Conservation (phyloP, 2,113 vertebrate genomes). For the Carassius auratus region DNA sequence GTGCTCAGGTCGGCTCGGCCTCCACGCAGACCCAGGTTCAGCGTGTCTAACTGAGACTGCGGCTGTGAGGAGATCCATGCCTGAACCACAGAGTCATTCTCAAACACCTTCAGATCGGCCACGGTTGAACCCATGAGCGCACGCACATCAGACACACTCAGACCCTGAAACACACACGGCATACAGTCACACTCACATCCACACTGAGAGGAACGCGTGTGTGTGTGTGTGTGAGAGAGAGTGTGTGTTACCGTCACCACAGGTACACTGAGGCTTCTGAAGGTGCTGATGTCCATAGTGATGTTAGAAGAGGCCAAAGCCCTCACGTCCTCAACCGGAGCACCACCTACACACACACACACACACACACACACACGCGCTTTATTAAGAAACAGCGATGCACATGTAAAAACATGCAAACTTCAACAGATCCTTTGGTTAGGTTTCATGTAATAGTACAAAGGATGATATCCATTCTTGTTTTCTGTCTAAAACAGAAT, state of each 20-base stretch:
- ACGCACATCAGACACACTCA: slow-evolving; percentile 47
- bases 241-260: slow-evolving; percentile 38
- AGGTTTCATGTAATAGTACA: no score
- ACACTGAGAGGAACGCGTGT: not conserved
- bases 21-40: not conserved
- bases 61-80: slow-evolving; percentile 42
- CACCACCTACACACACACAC: slow-evolving; percentile 49
- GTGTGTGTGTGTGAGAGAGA: not conserved
- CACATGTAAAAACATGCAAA: no score
- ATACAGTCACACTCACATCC: not conserved
- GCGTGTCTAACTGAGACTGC: slow-evolving; percentile 45
- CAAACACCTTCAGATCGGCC: slow-evolving; percentile 55
- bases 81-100: slow-evolving; percentile 41
- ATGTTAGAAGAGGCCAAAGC: slow-evolving; percentile 45
- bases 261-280: slow-evolving; percentile 33
- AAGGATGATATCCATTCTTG: no score
- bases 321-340: slow-evolving; percentile 50
- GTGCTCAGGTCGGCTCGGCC: not conserved
- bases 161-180: slow-evolving; percentile 28
- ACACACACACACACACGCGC: not conserved
- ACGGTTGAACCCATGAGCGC: slow-evolving; percentile 47
- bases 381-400: no score
- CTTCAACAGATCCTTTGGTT: no score
- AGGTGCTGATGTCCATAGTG: slow-evolving; percentile 54
- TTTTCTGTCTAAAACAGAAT: no score